phyloP scores from a whole-genome alignment of 2,113 vertebrate species.

The Rhombomys opimus region DNA sequence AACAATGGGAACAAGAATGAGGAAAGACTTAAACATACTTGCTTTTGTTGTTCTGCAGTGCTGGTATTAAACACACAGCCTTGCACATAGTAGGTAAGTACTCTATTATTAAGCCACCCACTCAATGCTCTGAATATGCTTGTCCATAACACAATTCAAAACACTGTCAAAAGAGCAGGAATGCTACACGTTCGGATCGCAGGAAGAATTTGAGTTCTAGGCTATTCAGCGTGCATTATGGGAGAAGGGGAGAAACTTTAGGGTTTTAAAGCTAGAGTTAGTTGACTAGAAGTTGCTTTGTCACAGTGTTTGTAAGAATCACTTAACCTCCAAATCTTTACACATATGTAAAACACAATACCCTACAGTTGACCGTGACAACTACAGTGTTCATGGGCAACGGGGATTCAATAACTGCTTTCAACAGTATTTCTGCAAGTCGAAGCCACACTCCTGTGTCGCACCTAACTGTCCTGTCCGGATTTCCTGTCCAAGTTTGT shows the following conservation, averaged over 20 bases:
- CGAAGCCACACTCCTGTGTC: background rate
- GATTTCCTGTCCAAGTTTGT: conserved; percentile 4
- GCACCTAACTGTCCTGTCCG: background rate
- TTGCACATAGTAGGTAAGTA: background rate
- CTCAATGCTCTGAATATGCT: background rate
- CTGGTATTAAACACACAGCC: background rate
- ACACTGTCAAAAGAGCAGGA: background rate
- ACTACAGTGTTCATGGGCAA: background rate
- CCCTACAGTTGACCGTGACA: background rate
- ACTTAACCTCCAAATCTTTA: background rate
- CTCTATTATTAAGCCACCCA: background rate
- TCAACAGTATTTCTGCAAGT: background rate
- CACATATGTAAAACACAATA: background rate
- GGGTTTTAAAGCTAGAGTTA: background rate
- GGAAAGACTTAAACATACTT: background rate
- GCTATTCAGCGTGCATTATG: background rate
- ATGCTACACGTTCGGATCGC: background rate
- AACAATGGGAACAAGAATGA: background rate
- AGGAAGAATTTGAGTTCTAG: background rate
- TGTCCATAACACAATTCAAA: background rate
- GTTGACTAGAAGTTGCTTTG: background rate
- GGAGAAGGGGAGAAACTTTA: too few species aligned
- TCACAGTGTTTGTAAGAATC: background rate
- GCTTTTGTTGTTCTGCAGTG: background rate
- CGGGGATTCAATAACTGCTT: background rate